These are phyloP conservation scores for Andrena marginata DNA, from an alignment of 2,888 invertebrate species.

Conservation along the genomic window DNA sequence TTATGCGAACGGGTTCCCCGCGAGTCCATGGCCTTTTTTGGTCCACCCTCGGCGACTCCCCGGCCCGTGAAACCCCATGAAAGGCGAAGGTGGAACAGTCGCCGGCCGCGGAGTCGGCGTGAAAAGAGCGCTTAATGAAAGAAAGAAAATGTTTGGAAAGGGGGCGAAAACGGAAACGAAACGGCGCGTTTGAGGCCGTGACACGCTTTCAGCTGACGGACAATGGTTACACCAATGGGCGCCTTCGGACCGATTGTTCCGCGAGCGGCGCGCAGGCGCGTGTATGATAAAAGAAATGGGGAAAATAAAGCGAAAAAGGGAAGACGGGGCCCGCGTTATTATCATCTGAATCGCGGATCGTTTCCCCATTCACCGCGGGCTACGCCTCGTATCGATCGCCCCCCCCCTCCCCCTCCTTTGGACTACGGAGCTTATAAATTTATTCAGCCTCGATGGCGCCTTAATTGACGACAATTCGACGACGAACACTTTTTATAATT, in stretches of 20 bases:
- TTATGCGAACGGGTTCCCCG: constrained; percentile 68
- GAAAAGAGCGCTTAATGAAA: constrained; percentile 69
- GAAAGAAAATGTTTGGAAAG: constrained; percentile 69
- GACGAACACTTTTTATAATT: constrained; percentile 42
- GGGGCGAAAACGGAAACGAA: constrained; percentile 43
- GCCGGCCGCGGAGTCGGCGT: constrained; percentile 34
- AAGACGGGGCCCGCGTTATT: constrained; percentile 32
- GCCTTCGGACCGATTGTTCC: constrained; percentile 39
- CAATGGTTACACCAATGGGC: constrained; percentile 53
- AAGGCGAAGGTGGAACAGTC: constrained; percentile 60
- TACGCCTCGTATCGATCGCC: constrained; percentile 24
- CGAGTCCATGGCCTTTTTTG: constrained; percentile 65
- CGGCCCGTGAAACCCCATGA: constrained; percentile 60
- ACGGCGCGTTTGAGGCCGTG: constrained; percentile 31
- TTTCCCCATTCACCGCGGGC: constrained; percentile 33
- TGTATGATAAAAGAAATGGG: background rate
- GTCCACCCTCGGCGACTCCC: constrained; percentile 62
- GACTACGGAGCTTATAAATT: constrained; percentile 39
- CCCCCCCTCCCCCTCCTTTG: background rate
- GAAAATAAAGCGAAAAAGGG: background rate
- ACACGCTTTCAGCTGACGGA: constrained; percentile 56
- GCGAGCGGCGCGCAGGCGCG: constrained; percentile 2
- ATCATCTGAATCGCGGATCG: constrained; percentile 52
- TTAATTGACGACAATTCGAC: constrained; percentile 53
- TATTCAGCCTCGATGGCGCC: constrained; percentile 38